Conservation (phyloP, 2,113 vertebrate genomes). For the Hippocampus barbouri region DNA sequence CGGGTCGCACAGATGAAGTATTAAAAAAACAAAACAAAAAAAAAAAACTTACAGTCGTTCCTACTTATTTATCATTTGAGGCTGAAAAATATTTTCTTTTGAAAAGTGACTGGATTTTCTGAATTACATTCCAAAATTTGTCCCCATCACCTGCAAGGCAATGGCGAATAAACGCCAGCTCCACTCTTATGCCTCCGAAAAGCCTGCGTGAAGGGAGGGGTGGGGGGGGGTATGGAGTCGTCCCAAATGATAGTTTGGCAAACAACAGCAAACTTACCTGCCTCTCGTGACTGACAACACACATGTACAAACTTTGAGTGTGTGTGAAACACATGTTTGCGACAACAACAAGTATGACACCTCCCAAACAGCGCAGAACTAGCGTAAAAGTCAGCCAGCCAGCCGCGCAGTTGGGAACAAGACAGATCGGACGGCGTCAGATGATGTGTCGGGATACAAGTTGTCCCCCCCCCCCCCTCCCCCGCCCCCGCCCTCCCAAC, state of each 20-base stretch:
- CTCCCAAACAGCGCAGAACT: constrained; percentile 46
- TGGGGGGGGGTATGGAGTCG: not conserved
- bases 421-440: constrained; percentile 48
- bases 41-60: too few relatives aligned
- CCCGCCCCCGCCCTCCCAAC: not conserved
- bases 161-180: not conserved
- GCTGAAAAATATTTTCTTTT: too few relatives aligned
- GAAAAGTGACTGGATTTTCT: too few relatives aligned
- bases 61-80: too few relatives aligned
- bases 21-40: too few relatives aligned
- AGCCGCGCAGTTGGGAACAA: constrained; percentile 52
- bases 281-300: constrained; percentile 1
- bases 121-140: too few relatives aligned
- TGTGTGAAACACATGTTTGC: constrained; percentile 12
- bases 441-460: constrained; percentile 45
- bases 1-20: too few relatives aligned
- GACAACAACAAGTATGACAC: constrained; percentile 34
- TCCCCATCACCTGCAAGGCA: not conserved
- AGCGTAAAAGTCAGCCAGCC: constrained; percentile 39
- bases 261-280: constrained; percentile 48
- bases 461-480: not conserved
- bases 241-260: constrained; percentile 15
- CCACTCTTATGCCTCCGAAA: not conserved
- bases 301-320: not conserved
- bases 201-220: not conserved